Percentiles rank a stretch among this genome's conserved stretches.
Evolutionary conservation across 2,888 invertebrate genomes (phyloP).

Genomic region (Stratiomys singularior): DNA sequence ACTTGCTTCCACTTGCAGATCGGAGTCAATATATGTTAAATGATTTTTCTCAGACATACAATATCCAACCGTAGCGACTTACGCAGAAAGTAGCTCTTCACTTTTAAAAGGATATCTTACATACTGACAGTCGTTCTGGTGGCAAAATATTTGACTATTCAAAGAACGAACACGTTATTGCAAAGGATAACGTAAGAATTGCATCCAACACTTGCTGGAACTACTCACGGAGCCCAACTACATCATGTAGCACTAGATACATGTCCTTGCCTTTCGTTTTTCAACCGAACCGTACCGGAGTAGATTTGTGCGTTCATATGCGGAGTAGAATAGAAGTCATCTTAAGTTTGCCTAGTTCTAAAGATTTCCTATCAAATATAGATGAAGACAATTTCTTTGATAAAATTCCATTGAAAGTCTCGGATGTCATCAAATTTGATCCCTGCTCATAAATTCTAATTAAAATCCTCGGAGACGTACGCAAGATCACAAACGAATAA

Average conservation of each 20-base stretch:
- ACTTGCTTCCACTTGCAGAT: too few species aligned
- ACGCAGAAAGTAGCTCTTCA: not conserved
- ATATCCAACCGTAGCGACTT: not conserved
- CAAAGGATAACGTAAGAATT: not conserved
- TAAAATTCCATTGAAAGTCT: conserved; percentile 25
- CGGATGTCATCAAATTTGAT: conserved; percentile 46
- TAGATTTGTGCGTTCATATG: too few species aligned
- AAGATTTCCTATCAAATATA: not conserved
- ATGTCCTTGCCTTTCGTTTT: too few species aligned
- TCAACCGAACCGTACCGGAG: too few species aligned
- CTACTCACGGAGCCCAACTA: not conserved
- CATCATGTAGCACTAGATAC: too few species aligned
- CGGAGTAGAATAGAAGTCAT: not conserved
- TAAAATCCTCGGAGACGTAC: conserved; percentile 44
- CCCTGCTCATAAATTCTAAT: conserved; percentile 48
- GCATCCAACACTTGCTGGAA: not conserved
- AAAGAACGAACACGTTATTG: not conserved
- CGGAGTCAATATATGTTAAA: too few species aligned
- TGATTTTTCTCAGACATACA: not conserved
- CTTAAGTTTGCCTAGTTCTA: not conserved
- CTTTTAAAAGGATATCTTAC: too few species aligned
- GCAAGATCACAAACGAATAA: conserved; percentile 2
- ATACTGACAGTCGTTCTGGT: too few species aligned
- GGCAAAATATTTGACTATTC: not conserved
- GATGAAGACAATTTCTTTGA: conserved; percentile 30